Conservation (phyloP, 1,140 invertebrate species). For the Lasaia peninsularis region DNA sequence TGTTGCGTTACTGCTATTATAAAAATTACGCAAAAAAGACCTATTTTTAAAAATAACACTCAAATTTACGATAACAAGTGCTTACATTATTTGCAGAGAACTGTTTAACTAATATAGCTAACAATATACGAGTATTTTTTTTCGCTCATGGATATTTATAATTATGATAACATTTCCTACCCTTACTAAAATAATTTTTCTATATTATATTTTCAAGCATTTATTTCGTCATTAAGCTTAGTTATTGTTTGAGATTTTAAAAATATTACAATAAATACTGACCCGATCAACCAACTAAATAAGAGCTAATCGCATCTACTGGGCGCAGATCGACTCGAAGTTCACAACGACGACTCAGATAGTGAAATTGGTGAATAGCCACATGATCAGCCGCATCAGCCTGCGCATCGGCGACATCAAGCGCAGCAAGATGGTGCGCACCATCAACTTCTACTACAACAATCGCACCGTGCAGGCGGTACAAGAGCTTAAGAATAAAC, state of each 20-base stretch:
- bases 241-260: not conserved
- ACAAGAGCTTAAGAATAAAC: conserved; percentile 97
- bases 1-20: too few species aligned
- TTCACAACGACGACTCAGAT: conserved; percentile 99
- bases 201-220: too few species aligned
- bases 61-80: too few species aligned
- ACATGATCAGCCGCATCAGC: conserved; percentile 96
- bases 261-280: not conserved
- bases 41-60: too few species aligned
- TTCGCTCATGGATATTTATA: too few species aligned
- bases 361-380: conserved; percentile 95
- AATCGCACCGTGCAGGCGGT: conserved; percentile 97
- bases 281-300: conserved; percentile 24
- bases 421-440: conserved; percentile 97
- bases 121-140: too few species aligned
- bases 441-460: conserved; percentile 98
- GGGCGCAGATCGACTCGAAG: conserved; percentile 90
- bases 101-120: too few species aligned
- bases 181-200: too few species aligned
- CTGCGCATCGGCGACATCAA: conserved; percentile 96
- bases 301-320: conserved; percentile 45
- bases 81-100: too few species aligned
- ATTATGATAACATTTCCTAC: too few species aligned
- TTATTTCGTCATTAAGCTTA: not conserved
- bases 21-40: too few species aligned